Percentiles rank a stretch among this genome's conserved stretches.
Conservation (phyloP, 92 coral and sea anemone genomes). For the Paragorgia papillata region DNA sequence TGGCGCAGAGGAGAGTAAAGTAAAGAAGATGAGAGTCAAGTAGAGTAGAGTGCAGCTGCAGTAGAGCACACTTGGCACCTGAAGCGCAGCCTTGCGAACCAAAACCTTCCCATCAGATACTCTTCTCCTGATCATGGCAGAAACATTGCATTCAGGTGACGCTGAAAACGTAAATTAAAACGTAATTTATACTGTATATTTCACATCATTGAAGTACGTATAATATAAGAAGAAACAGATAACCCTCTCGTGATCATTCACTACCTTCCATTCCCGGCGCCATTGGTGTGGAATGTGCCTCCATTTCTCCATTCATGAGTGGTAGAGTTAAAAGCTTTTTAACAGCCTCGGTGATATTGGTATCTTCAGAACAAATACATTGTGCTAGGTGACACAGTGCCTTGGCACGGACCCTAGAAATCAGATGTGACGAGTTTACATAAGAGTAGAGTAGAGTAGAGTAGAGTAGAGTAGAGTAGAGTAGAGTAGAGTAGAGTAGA, state of each 20-base stretch:
- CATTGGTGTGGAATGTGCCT: constrained; percentile 32
- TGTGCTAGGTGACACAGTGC: constrained; percentile 84
- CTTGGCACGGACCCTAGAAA: constrained; percentile 85
- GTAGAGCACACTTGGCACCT: no score
- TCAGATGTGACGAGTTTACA: not conserved
- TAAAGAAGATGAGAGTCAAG: no score
- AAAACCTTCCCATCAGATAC: constrained; percentile 95
- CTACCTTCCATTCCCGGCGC: constrained; percentile 47
- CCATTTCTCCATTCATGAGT: constrained; percentile 54
- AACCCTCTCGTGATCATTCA: no score
- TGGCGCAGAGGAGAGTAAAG: no score
- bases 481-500: no score
- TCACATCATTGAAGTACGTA: not conserved
- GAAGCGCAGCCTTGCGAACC: constrained; percentile 92
- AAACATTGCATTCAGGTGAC: constrained; percentile 50
- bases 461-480: no score
- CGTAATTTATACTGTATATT: not conserved
- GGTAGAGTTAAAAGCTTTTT: constrained; percentile 70
- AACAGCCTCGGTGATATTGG: constrained; percentile 58
- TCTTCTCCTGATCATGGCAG: constrained; percentile 82
- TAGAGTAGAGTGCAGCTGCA: no score
- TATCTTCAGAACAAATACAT: constrained; percentile 69
- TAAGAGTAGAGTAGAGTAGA: no score
- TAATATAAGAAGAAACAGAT: no score
- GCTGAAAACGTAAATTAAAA: not conserved